Base-by-base conservation (phyloP, 2,113 vertebrate species). In the Ammodramus savannarum region DNA sequence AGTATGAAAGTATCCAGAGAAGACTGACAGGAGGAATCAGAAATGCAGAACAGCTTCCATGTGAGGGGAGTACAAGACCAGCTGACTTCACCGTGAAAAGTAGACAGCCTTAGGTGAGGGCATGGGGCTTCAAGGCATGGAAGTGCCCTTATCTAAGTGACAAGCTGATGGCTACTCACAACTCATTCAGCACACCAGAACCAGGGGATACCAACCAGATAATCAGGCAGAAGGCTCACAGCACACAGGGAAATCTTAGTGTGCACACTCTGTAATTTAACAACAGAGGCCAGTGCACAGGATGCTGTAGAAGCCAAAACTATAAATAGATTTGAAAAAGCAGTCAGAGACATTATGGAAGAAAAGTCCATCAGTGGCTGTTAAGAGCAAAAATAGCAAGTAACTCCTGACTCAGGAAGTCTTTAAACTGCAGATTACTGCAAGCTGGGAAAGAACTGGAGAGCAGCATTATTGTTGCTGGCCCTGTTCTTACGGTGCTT, bases 361-460 rank as follows among this genome's bases (percentile, higher is more conserved):
- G 77, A 82, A 86, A 93, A 91, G 87, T 85, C 90, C 92, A 85
- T 87, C 90, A 76, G 82, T 58, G 83, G 36, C 68, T 92, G 46
- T 90, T 90, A 94, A 93, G 90, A 66, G 69, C 43, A 79, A 83
- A 87, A 88, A 93, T 85, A 77, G 13, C 34, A 83, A 90, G 55
- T 80, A 79, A 96, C 23, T 94, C 57, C 75, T 83, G 82, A 93
- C 73, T 91, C 91, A 91, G 91, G 89, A 96, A 96, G 89, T 85
- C 91, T 96, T 95, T 88, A 95, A 95, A 90, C 63, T 92, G 82
- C 41, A 96, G 85, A 90, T 95, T 88, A 92, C 61, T 93, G 85
- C 89, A 96, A 96, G 81, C 66, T 94, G 78, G 77, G 49, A 61
- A 91, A 73, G 75, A 87, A 87, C 31, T 41, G 44, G 36, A 85